Conservation (phyloP, 1,140 invertebrate genomes). For the Bombus huntii region DNA sequence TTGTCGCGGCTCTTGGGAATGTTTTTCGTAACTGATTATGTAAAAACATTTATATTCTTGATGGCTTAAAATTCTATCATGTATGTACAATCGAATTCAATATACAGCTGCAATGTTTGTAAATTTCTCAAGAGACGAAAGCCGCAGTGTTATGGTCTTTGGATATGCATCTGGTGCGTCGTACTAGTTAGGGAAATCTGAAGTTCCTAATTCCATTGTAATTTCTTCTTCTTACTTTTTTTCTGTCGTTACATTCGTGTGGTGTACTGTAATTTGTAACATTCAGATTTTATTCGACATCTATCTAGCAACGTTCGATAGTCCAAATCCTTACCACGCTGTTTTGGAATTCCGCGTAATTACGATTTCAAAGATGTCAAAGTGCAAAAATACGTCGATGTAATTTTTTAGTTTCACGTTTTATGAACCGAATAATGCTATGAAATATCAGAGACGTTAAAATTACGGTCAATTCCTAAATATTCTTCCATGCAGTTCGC, state of each 20-base stretch:
- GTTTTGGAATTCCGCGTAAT: background rate
- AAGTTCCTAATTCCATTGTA: conserved; percentile 58
- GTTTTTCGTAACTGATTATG: background rate
- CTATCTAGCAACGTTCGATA: background rate
- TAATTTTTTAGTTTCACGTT: background rate
- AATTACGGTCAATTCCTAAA: background rate
- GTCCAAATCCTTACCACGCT: background rate
- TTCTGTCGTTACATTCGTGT: background rate
- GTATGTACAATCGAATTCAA: background rate
- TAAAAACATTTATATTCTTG: background rate
- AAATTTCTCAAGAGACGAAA: conserved; percentile 47
- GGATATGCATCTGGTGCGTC: conserved; percentile 48
- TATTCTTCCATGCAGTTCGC: background rate
- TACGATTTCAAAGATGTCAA: background rate
- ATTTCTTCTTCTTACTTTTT: conserved; percentile 23
- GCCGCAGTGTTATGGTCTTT: conserved; percentile 48
- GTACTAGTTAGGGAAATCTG: conserved; percentile 68
- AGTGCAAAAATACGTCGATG: background rate
- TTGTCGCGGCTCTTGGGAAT: background rate
- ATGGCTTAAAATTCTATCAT: background rate
- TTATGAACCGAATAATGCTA: background rate
- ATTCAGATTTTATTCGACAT: background rate
- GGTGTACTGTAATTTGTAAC: background rate
- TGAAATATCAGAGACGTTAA: background rate
- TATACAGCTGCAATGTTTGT: conserved; percentile 47